Evolutionary conservation across 2,888 invertebrate species (phyloP).

Genomic region (Phorcus lineatus): DNA sequence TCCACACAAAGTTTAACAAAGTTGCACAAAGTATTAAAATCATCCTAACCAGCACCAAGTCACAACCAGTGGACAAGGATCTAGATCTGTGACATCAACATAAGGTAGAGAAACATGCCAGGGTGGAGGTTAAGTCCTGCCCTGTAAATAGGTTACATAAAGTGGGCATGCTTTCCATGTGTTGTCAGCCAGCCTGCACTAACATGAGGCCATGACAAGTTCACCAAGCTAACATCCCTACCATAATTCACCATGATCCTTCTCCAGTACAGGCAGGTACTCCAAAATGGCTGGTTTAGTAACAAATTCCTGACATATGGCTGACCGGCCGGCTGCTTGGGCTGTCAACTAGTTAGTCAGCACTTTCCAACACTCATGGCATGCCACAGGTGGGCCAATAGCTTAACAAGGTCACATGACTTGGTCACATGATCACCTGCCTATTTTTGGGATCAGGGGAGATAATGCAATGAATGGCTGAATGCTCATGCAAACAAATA

Average conservation of each 20-base stretch:
- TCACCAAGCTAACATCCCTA: not conserved
- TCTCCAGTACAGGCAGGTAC: not conserved
- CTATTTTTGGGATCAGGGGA: not conserved
- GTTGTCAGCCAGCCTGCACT: too few relatives aligned
- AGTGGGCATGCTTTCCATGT: too few relatives aligned
- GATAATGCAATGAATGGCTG: not conserved
- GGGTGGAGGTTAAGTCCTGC: too few relatives aligned
- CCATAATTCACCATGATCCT: conserved; percentile 3
- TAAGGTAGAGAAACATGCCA: too few relatives aligned
- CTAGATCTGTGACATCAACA: too few relatives aligned
- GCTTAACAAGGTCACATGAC: not conserved
- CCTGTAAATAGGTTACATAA: too few relatives aligned
- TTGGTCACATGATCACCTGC: not conserved
- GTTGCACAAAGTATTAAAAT: too few relatives aligned
- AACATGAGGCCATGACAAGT: too few relatives aligned
- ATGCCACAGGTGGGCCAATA: not conserved
- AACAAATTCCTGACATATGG: not conserved
- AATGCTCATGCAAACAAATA: too few relatives aligned
- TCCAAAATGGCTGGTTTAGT: not conserved
- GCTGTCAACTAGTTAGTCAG: not conserved
- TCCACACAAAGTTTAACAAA: too few relatives aligned
- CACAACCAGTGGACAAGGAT: too few relatives aligned
- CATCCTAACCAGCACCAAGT: too few relatives aligned
- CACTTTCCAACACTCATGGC: not conserved
- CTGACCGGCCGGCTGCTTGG: not conserved